Evolutionary conservation across 2,113 vertebrate species (phyloP), one percentile per base, ranked within the genome.

Genomic region (Acanthisitta chloris): DNA sequence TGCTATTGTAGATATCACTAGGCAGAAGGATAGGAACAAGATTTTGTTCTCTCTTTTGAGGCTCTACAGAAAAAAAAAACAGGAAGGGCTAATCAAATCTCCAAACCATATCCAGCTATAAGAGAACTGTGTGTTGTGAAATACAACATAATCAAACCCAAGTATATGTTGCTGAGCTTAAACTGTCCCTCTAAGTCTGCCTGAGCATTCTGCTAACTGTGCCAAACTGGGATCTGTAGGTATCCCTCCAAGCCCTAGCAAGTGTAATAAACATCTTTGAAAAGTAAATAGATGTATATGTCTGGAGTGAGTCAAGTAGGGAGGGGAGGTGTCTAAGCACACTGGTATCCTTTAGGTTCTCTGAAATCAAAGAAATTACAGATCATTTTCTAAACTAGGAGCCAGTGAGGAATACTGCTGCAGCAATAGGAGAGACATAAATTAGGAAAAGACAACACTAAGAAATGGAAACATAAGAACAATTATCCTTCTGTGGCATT

Each of bases 61-160:
- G 23, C 57, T 93, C 58, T 81, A 49, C n/a, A 80, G 81, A 52
- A 91, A 62, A 85, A 54, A 52, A 91, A 62, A 85, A 54, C 45
- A 76, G 58, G 90, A 78, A 93, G 61, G 65, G 78, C 90, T 81
- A 83, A 69, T 84, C 73, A 92, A 92, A 89, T 52, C 73, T 92
- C 83, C 84, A n/a, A 94, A 59, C 57, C 76, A 71, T 74, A 86
- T 90, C 40, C 61, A 90, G 38, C 76, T 64, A 7, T 40, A 66
- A 85, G 78, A 76, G 40, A 92, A 25, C 16, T 7, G 24, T 24
- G 43, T 70, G 59, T 64, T 81, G 55, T 57, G 38, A 78, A 92
- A 78, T 64, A 74, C 48, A 94, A 76, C 23, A 76, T 45, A 67
- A 81, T 67, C 87, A 94, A 93, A 71, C n/a, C 24, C 52, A 36